A percentile compares a stretch with the other conserved stretches of the same genome.
Conservation (phyloP, 1,140 invertebrate species). For the Hylyphantes graminicola region DNA sequence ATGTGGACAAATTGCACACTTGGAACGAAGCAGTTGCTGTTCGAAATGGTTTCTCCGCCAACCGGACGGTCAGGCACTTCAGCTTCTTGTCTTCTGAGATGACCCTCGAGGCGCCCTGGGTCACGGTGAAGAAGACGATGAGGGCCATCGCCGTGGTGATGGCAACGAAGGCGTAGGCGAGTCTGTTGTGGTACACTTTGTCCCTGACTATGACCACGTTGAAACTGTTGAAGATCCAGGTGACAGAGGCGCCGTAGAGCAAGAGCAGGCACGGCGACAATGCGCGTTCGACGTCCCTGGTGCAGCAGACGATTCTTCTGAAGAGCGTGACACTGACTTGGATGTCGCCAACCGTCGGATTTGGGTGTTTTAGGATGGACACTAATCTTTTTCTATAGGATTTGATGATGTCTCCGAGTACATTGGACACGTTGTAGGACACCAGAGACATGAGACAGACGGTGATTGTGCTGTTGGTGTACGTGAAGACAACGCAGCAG, state of each 20-base stretch:
- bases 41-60: too few species aligned
- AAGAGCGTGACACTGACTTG: background rate
- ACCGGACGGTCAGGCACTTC: too few species aligned
- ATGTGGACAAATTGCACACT: too few species aligned
- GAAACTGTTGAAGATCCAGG: conserved; percentile 19
- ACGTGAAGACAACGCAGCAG: background rate
- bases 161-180: background rate
- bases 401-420: background rate
- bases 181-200: background rate
- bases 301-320: background rate
- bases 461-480: background rate
- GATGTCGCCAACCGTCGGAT: background rate
- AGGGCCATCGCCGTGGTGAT: too few species aligned
- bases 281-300: background rate
- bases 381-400: background rate
- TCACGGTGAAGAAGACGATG: too few species aligned
- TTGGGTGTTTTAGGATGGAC: background rate
- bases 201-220: background rate
- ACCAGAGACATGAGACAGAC: background rate
- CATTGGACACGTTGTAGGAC: background rate
- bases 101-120: too few species aligned
- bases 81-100: too few species aligned
- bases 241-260: background rate
- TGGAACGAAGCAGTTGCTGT: too few species aligned
- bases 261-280: background rate